Conservation (phyloP, 2,113 vertebrate species). For the Sebastes fasciatus region DNA sequence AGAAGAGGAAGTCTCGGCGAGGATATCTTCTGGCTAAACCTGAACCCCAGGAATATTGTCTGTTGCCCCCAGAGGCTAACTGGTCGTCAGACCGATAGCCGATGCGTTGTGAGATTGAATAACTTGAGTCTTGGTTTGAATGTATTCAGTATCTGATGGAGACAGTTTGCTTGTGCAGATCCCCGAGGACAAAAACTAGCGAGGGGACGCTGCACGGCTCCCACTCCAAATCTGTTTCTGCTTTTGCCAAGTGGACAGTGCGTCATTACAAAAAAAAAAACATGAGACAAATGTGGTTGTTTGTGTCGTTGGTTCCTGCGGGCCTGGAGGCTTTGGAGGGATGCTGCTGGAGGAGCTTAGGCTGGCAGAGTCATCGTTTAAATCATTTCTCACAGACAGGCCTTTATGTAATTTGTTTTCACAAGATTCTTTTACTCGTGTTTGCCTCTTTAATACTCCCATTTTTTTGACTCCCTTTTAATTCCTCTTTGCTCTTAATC, state of each 20-base stretch:
- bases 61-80: too few relatives aligned
- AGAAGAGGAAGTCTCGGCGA: too few relatives aligned
- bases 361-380: slow-evolving; percentile 11
- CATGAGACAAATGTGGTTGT: not conserved
- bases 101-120: not conserved
- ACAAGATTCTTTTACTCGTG: not conserved
- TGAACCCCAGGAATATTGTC: too few relatives aligned
- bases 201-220: slow-evolving; percentile 36
- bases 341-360: slow-evolving; percentile 46
- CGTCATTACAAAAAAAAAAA: slow-evolving; percentile 23
- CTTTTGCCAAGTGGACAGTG: slow-evolving; percentile 21
- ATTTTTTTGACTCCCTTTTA: not conserved
- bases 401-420: slow-evolving; percentile 45
- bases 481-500: slow-evolving; percentile 18
- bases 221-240: slow-evolving; percentile 56
- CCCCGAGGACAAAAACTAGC: slow-evolving; percentile 15
- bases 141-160: slow-evolving; percentile 18
- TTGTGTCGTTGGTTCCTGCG: slow-evolving; percentile 1
- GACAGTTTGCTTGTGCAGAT: slow-evolving; percentile 26
- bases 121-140: not conserved
- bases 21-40: too few relatives aligned
- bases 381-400: slow-evolving; percentile 17
- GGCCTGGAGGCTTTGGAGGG: slow-evolving; percentile 13
- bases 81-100: too few relatives aligned
- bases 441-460: not conserved